Evolutionary conservation across 2,113 vertebrate species (phyloP).

Genomic region (Ivindomyrus marchei): DNA sequence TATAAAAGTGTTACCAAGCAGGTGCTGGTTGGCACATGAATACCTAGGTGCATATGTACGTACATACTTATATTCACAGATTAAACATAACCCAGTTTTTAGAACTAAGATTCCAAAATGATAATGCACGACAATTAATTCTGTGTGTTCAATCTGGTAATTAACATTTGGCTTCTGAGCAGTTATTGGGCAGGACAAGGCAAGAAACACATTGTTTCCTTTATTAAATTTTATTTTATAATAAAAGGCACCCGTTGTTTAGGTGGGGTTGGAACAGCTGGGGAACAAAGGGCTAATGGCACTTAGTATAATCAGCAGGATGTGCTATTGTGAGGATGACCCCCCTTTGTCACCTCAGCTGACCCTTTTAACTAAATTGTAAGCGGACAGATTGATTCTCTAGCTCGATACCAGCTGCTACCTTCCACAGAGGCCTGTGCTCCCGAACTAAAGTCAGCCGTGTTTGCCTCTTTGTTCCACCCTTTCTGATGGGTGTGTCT

Average conservation of each 20-base stretch:
- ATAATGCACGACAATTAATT: background rate
- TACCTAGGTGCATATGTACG: background rate
- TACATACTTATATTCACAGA: background rate
- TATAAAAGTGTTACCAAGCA: background rate
- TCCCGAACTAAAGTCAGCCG: background rate
- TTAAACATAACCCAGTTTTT: background rate
- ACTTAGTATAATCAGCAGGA: background rate
- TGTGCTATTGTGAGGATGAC: constrained; percentile 20
- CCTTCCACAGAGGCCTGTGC: background rate
- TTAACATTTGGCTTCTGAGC: background rate
- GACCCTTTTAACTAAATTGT: constrained; percentile 46
- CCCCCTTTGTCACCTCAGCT: constrained; percentile 26
- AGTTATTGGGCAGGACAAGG: background rate
- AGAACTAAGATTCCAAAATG: background rate
- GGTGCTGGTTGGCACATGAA: background rate
- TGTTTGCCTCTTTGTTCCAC: background rate
- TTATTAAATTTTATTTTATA: background rate
- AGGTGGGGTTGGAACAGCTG: background rate
- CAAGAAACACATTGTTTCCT: background rate
- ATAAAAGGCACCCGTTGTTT: background rate
- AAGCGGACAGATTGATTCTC: constrained; percentile 56
- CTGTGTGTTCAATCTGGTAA: background rate
- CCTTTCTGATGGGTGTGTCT: background rate
- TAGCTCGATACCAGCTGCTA: constrained; percentile 53
- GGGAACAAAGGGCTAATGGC: background rate